Conservation (phyloP, 1,140 invertebrate genomes). For the Dolichoris vasculosae region DNA sequence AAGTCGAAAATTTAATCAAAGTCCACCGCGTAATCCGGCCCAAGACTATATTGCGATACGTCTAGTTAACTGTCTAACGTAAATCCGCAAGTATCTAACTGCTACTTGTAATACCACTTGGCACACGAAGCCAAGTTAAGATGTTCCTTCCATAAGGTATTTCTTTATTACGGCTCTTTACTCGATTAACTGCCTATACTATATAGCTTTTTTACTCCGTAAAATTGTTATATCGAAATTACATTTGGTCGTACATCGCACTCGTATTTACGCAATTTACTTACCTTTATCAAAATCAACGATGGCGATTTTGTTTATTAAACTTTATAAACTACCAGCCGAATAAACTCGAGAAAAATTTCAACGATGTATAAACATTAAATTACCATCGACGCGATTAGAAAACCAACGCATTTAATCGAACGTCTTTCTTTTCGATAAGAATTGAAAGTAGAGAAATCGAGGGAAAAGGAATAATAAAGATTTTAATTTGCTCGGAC, state of each 20-base stretch:
- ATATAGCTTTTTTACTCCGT: not conserved
- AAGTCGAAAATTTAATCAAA: conserved; percentile 47
- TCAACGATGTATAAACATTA: too few relatives aligned
- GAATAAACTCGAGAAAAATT: not conserved
- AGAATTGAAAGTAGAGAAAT: not conserved
- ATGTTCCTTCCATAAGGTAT: not conserved
- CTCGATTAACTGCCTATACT: not conserved
- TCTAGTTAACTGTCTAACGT: conserved; percentile 19
- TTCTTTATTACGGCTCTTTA: not conserved
- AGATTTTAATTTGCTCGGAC: not conserved
- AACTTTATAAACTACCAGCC: not conserved
- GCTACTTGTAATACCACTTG: conserved; percentile 4
- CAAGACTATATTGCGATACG: conserved; percentile 25
- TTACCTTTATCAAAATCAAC: not conserved
- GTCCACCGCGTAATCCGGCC: not conserved
- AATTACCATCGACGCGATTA: too few relatives aligned
- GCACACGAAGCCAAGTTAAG: too few relatives aligned
- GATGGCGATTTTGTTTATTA: not conserved
- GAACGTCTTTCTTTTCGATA: not conserved
- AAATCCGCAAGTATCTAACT: conserved; percentile 13
- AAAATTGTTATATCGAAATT: not conserved
- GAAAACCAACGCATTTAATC: too few relatives aligned
- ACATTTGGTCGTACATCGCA: not conserved
- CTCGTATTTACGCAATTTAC: not conserved
- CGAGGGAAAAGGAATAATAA: not conserved